A percentile compares a stretch with the other conserved stretches of the same genome.
Conservation (phyloP, 1,140 invertebrate genomes). For the Dendroctonus ponderosae region DNA sequence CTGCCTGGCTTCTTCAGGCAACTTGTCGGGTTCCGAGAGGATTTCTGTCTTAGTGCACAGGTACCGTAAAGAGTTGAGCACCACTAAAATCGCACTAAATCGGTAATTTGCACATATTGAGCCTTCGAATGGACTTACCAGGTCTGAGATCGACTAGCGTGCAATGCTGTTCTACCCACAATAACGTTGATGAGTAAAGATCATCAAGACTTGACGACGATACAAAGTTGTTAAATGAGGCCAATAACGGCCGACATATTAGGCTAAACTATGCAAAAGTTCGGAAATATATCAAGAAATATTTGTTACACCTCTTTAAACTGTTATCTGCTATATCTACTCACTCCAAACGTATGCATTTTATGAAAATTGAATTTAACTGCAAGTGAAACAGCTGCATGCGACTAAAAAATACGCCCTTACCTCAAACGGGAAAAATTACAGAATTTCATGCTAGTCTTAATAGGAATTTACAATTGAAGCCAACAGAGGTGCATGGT, state of each 20-base stretch:
- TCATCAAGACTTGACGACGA: slow-evolving; percentile 90
- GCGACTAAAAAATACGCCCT: too few relatives aligned
- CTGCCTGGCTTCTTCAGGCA: slow-evolving; percentile 81
- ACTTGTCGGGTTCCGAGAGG: slow-evolving; percentile 78
- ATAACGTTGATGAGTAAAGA: slow-evolving; percentile 83
- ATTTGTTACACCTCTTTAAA: too few relatives aligned
- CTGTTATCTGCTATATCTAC: too few relatives aligned
- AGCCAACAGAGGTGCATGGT: too few relatives aligned
- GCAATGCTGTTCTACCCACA: slow-evolving; percentile 96
- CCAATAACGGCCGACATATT: slow-evolving; percentile 81
- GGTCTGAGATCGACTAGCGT: slow-evolving; percentile 89
- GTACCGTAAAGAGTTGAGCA: slow-evolving; percentile 86
- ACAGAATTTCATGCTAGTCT: background rate
- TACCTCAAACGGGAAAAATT: too few relatives aligned
- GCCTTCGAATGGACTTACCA: slow-evolving; percentile 58
- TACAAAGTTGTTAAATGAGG: slow-evolving; percentile 86
- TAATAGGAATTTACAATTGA: too few relatives aligned
- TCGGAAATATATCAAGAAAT: background rate
- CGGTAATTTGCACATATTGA: background rate
- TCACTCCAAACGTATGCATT: too few relatives aligned
- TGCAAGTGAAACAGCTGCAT: too few relatives aligned
- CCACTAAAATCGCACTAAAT: slow-evolving; percentile 60
- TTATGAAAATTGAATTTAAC: too few relatives aligned
- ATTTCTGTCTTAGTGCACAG: slow-evolving; percentile 92
- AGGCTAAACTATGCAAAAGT: slow-evolving; percentile 75